Base-by-base conservation (phyloP, 2,888 invertebrate species). In the Cinara cedri region DNA sequence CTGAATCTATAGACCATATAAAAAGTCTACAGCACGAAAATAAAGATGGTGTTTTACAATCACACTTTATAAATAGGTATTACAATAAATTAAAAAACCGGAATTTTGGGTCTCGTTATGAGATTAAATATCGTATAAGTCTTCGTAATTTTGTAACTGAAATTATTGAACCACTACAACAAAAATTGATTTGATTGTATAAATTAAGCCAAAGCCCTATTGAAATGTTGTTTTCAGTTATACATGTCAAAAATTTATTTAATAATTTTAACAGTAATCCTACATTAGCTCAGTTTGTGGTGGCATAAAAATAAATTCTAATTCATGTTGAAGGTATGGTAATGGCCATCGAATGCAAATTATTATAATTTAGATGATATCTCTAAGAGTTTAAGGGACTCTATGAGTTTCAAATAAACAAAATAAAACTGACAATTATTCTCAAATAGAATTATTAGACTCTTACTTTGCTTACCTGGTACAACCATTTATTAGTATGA, bases 311-410 rank as follows among this genome's bases (percentile, higher is more conserved):
- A n/a, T n/a, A n/a, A n/a, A n/a, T n/a, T n/a, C n/a, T n/a, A n/a
- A n/a, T n/a, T n/a, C 51, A 68, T 16, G 49, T 26, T 51, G 51
- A 68, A 68, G 26, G 49, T n/a, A 68, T n/a, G n/a, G n/a, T n/a
- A 68, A 68, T 68, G 51, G 34, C 16, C 49, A 68, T 68, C 68
- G 26, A 68, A 26, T 68, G 68, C 51, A 11, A 68, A 68, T 44
- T 68, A 26, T 49, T 51, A n/a, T n/a, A n/a, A n/a, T 68, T 68
- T 68, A 51, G 51, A 68, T 51, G 51, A 51, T 51, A 68, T 26
- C 24, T 51, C 51, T 13, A 51, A n/a, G n/a, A n/a, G n/a, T n/a
- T n/a, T n/a, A n/a, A n/a, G n/a, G n/a, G n/a, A n/a, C 51, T 26
- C 21, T 34, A 51, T 51, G 26, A 51, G 68, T 51, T 51, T 68